phyloP scores from a whole-genome alignment of 1,140 invertebrate genomes.

The Drosophila chauvacae region DNA sequence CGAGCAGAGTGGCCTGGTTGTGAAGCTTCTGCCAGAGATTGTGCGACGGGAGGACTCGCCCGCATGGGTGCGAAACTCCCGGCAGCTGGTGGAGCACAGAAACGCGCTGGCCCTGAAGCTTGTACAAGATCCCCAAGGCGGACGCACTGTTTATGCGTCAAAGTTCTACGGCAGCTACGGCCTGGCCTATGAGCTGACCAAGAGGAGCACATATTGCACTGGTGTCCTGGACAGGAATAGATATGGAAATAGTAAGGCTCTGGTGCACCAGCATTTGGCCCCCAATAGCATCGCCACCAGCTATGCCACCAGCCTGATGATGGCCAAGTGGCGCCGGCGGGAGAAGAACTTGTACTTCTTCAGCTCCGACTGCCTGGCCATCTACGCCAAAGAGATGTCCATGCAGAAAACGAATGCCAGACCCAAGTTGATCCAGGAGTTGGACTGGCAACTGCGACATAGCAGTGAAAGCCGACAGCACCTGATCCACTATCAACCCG shows the following conservation, averaged over 20 bases:
- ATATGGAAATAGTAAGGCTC: conserved; percentile 67
- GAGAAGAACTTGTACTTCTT: conserved; percentile 69
- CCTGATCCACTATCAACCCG: conserved; percentile 49
- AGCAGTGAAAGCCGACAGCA: conserved; percentile 39
- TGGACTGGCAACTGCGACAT: conserved; percentile 57
- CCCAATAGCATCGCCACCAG: conserved; percentile 56
- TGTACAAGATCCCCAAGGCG: conserved; percentile 41
- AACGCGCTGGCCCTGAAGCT: conserved; percentile 51
- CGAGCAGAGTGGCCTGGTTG: conserved; percentile 62
- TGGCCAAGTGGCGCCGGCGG: conserved; percentile 69
- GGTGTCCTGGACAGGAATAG: conserved; percentile 68
- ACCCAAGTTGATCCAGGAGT: conserved; percentile 68
- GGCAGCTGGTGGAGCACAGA: conserved; percentile 59
- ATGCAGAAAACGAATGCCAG: conserved; percentile 66
- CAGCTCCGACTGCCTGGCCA: conserved; percentile 71
- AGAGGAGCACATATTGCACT: conserved; percentile 61
- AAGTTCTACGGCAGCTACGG: conserved; percentile 76
- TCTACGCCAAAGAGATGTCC: conserved; percentile 70
- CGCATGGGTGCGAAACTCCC: conserved; percentile 56
- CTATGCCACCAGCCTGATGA: conserved; percentile 66
- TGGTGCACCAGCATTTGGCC: conserved; percentile 58
- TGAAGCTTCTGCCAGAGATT: conserved; percentile 63
- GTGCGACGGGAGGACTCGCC: conserved; percentile 25
- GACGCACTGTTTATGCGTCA: conserved; percentile 64
- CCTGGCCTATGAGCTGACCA: conserved; percentile 57